Percentiles rank a stretch among this genome's conserved stretches.
Conservation (phyloP, 64 coral and sea anemone species). For the Dendronephthya gigantea region DNA sequence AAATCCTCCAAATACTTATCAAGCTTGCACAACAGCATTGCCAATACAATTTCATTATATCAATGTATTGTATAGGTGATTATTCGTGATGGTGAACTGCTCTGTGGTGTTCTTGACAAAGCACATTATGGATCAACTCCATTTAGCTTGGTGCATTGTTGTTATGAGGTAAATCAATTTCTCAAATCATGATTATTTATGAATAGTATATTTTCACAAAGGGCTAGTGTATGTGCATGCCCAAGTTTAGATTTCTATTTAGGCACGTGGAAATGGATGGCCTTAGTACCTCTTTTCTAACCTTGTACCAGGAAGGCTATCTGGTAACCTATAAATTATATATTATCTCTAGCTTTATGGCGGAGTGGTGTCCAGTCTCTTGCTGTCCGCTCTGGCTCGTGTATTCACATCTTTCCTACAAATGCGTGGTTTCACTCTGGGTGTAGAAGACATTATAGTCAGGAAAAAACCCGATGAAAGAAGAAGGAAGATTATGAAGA, state of each 20-base stretch:
- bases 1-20: neutral
- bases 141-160: constrained; percentile 83
- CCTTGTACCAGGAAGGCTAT: too few relatives aligned
- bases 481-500: constrained; percentile 59
- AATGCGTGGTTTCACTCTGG: constrained; percentile 89
- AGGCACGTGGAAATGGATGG: too few relatives aligned
- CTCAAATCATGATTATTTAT: too few relatives aligned
- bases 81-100: constrained; percentile 60
- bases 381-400: constrained; percentile 69
- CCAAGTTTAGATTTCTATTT: too few relatives aligned
- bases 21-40: too few relatives aligned
- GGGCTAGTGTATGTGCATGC: too few relatives aligned
- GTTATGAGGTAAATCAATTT: constrained; percentile 58
- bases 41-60: neutral
- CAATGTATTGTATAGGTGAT: constrained; percentile 48
- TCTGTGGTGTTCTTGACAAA: constrained; percentile 89
- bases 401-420: constrained; percentile 85
- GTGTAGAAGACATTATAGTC: constrained; percentile 81
- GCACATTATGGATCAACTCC: constrained; percentile 90
- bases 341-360: constrained; percentile 63
- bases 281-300: too few relatives aligned
- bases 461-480: constrained; percentile 60
- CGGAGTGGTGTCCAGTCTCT: constrained; percentile 58
- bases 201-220: too few relatives aligned
- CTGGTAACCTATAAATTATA: neutral